A percentile compares a stretch with the other conserved stretches of the same genome.
These are phyloP conservation scores for Thumatha senex DNA, from an alignment of 2,888 invertebrate species.

Conservation along the genomic window DNA sequence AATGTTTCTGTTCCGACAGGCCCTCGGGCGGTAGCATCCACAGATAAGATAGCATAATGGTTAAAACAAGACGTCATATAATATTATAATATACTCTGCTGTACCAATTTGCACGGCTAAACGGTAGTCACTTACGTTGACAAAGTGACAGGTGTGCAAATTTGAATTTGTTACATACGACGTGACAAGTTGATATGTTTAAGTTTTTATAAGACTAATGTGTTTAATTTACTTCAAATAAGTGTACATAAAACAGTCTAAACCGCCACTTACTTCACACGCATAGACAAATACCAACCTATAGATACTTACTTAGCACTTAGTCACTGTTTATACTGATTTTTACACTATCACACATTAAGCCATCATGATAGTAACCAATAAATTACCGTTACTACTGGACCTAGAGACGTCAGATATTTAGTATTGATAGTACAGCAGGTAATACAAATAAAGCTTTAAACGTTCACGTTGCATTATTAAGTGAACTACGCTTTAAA, in stretches of 20 bases:
- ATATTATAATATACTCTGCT: conserved; percentile 4
- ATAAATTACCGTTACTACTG: no score
- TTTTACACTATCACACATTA: no score
- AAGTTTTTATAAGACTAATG: background rate
- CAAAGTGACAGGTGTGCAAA: conserved; percentile 32
- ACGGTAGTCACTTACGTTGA: conserved; percentile 40
- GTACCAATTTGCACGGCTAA: conserved; percentile 20
- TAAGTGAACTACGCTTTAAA: no score
- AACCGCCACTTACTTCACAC: no score
- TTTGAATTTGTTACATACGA: conserved; percentile 13
- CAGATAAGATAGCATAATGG: conserved; percentile 50
- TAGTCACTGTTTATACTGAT: no score
- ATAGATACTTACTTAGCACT: background rate
- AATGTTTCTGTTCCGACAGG: conserved; percentile 41
- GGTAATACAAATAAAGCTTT: no score
- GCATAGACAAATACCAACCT: background rate
- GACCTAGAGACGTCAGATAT: no score
- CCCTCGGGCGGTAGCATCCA: conserved; percentile 29
- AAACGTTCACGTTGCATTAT: no score
- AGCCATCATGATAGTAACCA: no score
- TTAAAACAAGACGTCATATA: conserved; percentile 35
- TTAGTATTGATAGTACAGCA: no score
- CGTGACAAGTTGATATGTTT: conserved; percentile 19
- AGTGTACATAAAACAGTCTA: no score
- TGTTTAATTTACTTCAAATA: no score